Evolutionary conservation across 2,888 invertebrate species (phyloP), one percentile per base, ranked within the genome.

Genomic region (Epistrophe grossulariae): DNA sequence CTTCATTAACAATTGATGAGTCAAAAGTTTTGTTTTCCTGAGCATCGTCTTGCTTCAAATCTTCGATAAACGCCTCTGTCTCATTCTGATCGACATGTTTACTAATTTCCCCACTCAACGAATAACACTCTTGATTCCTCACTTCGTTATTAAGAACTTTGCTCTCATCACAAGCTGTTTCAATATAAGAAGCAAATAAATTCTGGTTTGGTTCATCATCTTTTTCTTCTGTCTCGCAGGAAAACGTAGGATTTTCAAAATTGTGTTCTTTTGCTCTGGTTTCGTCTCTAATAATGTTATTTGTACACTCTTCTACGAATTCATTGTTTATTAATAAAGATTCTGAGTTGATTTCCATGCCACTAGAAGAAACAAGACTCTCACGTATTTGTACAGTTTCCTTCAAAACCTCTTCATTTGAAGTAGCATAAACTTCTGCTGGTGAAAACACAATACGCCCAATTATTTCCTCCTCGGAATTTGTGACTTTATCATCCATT

Each of bases 381-480:
- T 83, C 71, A 19, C 2, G 11, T 38, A 64, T 38, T 1, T 59
- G 70, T 13, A 43, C 13, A 31, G 48, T 70, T 28, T 78, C 73
- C 13, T 1, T 17, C 0, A 13, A 48, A n/a, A 13, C 17, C 7
- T 35, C n/a, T 24, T 79, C 72, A 6, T 48, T 62, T 15, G 48
- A 28, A 45, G 76, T 60, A 4, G 83, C 76, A 48, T 40, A 83
- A 1, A 79, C 76, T 60, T 87, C 79, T 0, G 76, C 31, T 40
- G 79, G 79, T n/a, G 87, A 60, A 66, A 76, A 79, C 6, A 28
- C 76, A n/a, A 87, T 74, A 45, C 76, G 71, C 0, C 62, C 76
- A 11, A 83, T 66, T 60, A 87, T 85, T 43, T 79, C 82, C 15
- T 85, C 85, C 11, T 85, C 82, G 11, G 70, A 70, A 15, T 78